Conservation (phyloP, 2,113 vertebrate genomes). For the Chaenogobius annularis region DNA sequence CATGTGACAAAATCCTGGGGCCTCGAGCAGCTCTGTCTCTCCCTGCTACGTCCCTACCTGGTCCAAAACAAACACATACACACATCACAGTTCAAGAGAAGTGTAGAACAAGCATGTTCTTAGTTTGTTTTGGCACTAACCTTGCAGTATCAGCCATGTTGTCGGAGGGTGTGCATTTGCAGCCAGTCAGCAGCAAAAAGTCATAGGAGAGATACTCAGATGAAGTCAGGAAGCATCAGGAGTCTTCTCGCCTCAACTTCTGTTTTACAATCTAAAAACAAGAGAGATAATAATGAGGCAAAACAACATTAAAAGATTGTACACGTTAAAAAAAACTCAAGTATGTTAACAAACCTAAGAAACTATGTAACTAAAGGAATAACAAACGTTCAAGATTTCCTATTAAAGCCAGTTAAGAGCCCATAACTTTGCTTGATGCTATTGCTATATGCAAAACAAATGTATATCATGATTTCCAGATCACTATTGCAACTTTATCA, state of each 20-base stretch:
- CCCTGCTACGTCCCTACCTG: conserved; percentile 66
- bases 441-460: too few relatives aligned
- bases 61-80: conserved; percentile 10
- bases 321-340: not conserved
- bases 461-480: too few relatives aligned
- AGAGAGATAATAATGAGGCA: not conserved
- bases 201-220: conserved; percentile 18
- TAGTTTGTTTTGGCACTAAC: conserved; percentile 22
- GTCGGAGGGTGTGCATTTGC: conserved; percentile 36
- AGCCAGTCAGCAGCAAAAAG: conserved; percentile 34
- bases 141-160: conserved; percentile 54
- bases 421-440: too few relatives aligned
- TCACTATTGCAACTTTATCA: too few relatives aligned
- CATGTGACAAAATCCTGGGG: conserved; percentile 72
- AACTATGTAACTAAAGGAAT: too few relatives aligned
- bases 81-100: not conserved
- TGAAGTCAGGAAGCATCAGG: conserved; percentile 25
- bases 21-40: conserved; percentile 52
- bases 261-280: conserved; percentile 20
- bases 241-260: conserved; percentile 37
- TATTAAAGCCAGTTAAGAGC: too few relatives aligned
- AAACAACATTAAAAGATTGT: not conserved
- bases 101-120: not conserved
- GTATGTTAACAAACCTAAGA: too few relatives aligned
- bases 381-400: too few relatives aligned